Base-by-base conservation (phyloP, 2,113 vertebrate species). In the Pelodiscus sinensis region DNA sequence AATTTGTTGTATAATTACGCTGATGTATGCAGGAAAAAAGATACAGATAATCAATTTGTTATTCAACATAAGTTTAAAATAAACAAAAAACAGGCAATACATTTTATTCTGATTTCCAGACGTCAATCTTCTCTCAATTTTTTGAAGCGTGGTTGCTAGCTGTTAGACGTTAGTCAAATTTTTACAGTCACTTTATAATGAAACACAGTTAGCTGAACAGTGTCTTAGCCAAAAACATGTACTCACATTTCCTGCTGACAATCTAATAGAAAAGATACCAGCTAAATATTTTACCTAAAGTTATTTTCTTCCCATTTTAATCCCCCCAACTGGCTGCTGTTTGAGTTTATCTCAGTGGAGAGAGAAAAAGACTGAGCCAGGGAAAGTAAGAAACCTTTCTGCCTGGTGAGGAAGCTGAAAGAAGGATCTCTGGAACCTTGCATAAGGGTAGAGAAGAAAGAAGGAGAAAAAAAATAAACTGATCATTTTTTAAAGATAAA, bases 221-320 rank as follows among this genome's bases (percentile, higher is more conserved):
- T 65, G 65, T 55, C 82, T 93, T 95, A 85, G 22, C 58, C 8
- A 35, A 92, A 94, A 88, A n/a, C 35, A 68, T 16, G 29, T 71
- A 90, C 80, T 94, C 86, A 44, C 78, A 78, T 91, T 77, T 93
- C 80, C 82, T 92, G 88, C 82, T 90, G 94, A 90, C 87, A 90
- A 92, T 90, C 85, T 84, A 75, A 35, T 22, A 65, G 56, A 56
- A 92, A 92, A 94, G 84, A 85, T 88, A 95, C 6, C 58, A 85
- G 58, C 65, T 84, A 96, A 96, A 91, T 90, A 25, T 92, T 94
- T 95, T 79, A 92, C 93, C 78, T 87, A 81, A 68, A 95, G 68
- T 89, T 94, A 94, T 90, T 95, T 96, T 95, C 86, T 84, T 93
- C 79, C 68, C 8, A 31, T 82, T 94, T 96, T 89, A 95, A 96